Conservation (phyloP, 2,797 vertebrate genomes). For the Bufotes viridis region DNA sequence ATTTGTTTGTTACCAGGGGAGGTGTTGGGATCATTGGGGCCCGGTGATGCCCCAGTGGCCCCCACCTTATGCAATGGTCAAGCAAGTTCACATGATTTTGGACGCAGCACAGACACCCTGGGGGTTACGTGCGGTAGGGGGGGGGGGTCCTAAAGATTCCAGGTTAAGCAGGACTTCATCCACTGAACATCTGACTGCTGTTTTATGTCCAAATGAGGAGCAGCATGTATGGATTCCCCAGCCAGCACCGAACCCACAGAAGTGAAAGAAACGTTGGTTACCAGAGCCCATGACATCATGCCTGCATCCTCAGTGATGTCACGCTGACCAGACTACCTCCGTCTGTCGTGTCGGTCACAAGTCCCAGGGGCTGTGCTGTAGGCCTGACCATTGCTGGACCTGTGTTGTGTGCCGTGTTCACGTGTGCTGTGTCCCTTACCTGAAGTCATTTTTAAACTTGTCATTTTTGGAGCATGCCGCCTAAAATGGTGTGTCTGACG, state of each 20-base stretch:
- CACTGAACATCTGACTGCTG: background rate
- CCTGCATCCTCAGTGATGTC: background rate
- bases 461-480: slow-evolving; percentile 41
- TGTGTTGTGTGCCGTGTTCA: slow-evolving; percentile 35
- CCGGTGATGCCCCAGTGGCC: background rate
- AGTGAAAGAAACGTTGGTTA: no score
- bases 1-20: background rate
- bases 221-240: background rate
- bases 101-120: background rate
- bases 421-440: background rate
- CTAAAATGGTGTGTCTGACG: slow-evolving; percentile 35
- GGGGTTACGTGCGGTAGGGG: no score
- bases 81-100: no score
- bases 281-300: background rate
- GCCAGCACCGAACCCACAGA: background rate
- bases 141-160: background rate
- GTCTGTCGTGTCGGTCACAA: background rate
- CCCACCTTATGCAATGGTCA: background rate
- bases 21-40: background rate
- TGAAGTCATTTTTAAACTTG: slow-evolving; percentile 18
- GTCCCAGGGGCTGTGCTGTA: background rate
- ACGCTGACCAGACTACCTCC: background rate
- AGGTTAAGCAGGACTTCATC: background rate
- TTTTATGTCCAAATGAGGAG: background rate
- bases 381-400: background rate